A percentile compares a stretch with the other conserved stretches of the same genome.
These are phyloP conservation scores for Ceratoteleas bidentatus DNA, from an alignment of 1,140 invertebrate species.

Conservation along the genomic window DNA sequence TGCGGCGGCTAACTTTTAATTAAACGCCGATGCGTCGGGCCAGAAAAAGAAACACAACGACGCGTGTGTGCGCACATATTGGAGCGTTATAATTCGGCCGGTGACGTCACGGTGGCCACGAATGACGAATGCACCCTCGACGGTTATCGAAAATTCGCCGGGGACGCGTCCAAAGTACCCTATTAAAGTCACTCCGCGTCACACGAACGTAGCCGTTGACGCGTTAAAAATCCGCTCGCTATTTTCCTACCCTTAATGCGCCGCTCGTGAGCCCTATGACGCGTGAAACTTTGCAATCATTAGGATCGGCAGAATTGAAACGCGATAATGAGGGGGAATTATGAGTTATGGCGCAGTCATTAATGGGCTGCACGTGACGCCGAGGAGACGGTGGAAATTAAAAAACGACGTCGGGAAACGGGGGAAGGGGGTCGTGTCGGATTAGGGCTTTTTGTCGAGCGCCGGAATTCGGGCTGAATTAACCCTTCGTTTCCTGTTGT, in stretches of 20 bases:
- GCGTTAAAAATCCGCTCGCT: constrained; percentile 43
- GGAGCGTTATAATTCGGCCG: constrained; percentile 62
- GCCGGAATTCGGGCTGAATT: too few species aligned
- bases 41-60: constrained; percentile 54
- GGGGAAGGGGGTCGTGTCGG: too few species aligned
- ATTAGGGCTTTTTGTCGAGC: too few species aligned
- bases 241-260: constrained; percentile 42
- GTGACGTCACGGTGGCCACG: constrained; percentile 13
- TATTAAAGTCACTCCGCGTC: constrained; percentile 66
- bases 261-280: constrained; percentile 17
- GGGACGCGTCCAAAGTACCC: constrained; percentile 65
- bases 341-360: constrained; percentile 55
- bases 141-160: constrained; percentile 68
- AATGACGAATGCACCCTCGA: constrained; percentile 63
- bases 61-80: constrained; percentile 7
- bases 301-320: constrained; percentile 49
- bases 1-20: constrained; percentile 69
- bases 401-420: constrained; percentile 33
- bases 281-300: constrained; percentile 55
- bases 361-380: constrained; percentile 57
- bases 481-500: too few species aligned
- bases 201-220: constrained; percentile 26
- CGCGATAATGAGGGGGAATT: constrained; percentile 51
- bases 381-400: constrained; percentile 33
- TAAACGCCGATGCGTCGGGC: constrained; percentile 69